Conservation (phyloP, 2,113 vertebrate genomes). For the Glaucidium brasilianum region DNA sequence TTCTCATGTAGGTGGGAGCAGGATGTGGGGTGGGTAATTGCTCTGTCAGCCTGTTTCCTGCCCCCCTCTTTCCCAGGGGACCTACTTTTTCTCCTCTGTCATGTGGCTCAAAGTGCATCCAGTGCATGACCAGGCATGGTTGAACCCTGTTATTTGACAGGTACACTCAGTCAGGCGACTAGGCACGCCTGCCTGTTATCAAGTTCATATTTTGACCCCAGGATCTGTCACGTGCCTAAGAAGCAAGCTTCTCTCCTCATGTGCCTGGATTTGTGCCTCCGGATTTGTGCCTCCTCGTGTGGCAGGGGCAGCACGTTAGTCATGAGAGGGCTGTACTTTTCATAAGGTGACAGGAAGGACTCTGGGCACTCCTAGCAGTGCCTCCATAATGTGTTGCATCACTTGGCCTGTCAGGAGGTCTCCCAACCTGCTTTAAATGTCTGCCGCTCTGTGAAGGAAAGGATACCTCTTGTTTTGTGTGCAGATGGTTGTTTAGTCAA, state of each 20-base stretch:
- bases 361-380: background rate
- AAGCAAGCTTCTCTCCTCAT: background rate
- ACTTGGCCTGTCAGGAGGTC: background rate
- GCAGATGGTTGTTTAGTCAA: background rate
- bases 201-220: background rate
- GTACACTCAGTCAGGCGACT: background rate
- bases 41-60: background rate
- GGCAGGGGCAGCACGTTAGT: background rate
- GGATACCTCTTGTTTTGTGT: accelerated
- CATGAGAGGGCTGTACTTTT: background rate
- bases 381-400: accelerated
- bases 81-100: background rate
- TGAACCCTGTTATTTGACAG: background rate
- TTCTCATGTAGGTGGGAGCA: background rate
- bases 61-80: background rate
- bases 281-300: background rate
- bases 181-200: background rate
- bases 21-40: background rate
- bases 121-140: background rate
- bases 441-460: background rate
- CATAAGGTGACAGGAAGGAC: background rate
- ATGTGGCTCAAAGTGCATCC: background rate
- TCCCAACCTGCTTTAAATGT: background rate
- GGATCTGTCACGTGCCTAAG: background rate
- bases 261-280: background rate